Evolutionary conservation across 2,113 vertebrate species (phyloP).

Genomic region (Alosa alosa): DNA sequence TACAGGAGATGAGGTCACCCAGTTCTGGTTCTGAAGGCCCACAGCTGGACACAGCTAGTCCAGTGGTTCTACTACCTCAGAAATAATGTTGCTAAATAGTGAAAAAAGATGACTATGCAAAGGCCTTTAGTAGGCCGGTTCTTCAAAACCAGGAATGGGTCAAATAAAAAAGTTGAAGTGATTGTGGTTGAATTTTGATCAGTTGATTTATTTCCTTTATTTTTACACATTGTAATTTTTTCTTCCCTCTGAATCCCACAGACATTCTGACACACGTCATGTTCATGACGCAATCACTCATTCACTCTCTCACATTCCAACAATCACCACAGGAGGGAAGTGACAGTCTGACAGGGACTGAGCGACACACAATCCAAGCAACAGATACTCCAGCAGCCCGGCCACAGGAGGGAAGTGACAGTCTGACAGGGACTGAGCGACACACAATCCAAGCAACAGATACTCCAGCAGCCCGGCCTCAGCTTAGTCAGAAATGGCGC

Average conservation of each 20-base stretch:
- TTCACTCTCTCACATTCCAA: conserved; percentile 9
- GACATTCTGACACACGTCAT: background rate
- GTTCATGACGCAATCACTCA: background rate
- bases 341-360: background rate
- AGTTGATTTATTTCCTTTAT: background rate
- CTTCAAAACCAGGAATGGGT: background rate
- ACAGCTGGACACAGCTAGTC: background rate
- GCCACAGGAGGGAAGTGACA: background rate
- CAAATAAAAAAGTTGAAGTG: background rate
- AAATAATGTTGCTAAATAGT: background rate
- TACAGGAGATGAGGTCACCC: conserved; percentile 6
- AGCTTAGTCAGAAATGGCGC: background rate
- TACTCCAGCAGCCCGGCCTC: background rate
- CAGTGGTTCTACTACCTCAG: background rate
- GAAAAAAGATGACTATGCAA: background rate
- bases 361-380: background rate
- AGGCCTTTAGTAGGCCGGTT: background rate
- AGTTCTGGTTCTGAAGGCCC: conserved; percentile 3
- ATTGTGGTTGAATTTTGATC: background rate
- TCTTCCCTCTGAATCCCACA: background rate
- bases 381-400: background rate
- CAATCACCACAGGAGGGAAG: background rate
- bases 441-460: background rate
- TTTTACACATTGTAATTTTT: background rate
- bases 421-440: background rate